phyloP scores from a whole-genome alignment of 2,888 invertebrate genomes.

The Zele albiditarsus region DNA sequence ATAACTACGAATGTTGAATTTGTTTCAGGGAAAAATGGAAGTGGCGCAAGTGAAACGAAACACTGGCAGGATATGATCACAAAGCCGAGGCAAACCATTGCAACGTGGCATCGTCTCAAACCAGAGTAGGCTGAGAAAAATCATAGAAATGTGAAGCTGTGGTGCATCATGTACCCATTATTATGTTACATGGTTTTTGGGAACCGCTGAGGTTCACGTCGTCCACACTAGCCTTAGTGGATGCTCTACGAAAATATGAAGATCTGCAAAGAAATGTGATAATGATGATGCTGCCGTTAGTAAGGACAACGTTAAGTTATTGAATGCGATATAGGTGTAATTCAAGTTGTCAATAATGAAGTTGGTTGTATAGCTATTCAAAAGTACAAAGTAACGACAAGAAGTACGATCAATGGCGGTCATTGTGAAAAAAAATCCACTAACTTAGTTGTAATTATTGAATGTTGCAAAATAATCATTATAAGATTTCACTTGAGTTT shows the following conservation, averaged over 20 bases:
- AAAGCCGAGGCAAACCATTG: slow-evolving; percentile 95
- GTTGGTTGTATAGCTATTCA: background rate
- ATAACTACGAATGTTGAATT: background rate
- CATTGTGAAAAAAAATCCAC: background rate
- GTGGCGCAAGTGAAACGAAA: slow-evolving; percentile 95
- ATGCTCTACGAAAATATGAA: slow-evolving; percentile 13
- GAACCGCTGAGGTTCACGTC: slow-evolving; percentile 16
- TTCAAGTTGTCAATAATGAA: background rate
- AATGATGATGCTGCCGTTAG: slow-evolving; percentile 12
- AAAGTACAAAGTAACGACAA: slow-evolving; percentile 4
- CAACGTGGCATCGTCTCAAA: slow-evolving; percentile 97
- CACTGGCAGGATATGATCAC: slow-evolving; percentile 99
- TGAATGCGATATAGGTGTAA: background rate
- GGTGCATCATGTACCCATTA: slow-evolving; percentile 22
- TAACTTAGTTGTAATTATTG: background rate
- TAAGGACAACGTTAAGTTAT: background rate
- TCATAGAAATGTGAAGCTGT: slow-evolving; percentile 2
- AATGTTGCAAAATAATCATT: slow-evolving; percentile 5
- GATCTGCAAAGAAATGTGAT: background rate
- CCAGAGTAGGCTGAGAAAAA: slow-evolving; percentile 80
- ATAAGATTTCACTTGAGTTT: background rate
- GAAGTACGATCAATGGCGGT: background rate
- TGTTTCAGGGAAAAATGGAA: slow-evolving; percentile 89
- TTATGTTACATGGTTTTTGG: slow-evolving; percentile 15
- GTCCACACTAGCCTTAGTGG: slow-evolving; percentile 19